Conservation (phyloP, 2,888 invertebrate species). For the Andricus curvator region DNA sequence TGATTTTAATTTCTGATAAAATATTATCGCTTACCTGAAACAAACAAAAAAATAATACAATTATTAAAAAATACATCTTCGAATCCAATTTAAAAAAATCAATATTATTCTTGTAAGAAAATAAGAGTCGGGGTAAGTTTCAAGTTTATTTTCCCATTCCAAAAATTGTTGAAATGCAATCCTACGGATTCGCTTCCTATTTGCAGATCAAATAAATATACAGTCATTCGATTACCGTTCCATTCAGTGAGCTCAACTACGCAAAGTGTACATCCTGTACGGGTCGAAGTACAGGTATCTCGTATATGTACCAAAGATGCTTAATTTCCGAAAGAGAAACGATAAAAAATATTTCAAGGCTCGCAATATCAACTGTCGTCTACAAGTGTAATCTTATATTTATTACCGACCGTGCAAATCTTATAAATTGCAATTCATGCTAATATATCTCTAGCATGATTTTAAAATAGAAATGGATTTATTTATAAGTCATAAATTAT, state of each 20-base stretch:
- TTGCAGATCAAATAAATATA: constrained; percentile 22
- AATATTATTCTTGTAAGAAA: too few relatives aligned
- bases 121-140: too few relatives aligned
- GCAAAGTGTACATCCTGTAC: constrained; percentile 15
- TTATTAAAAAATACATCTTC: constrained; percentile 1
- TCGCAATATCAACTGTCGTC: constrained; percentile 18
- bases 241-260: constrained; percentile 18
- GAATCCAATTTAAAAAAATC: too few relatives aligned
- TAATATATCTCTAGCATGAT: constrained; percentile 14
- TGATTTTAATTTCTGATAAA: constrained; percentile 15
- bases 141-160: neutral
- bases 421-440: constrained; percentile 13
- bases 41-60: constrained; percentile 43
- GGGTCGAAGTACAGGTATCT: constrained; percentile 1
- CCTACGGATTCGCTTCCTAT: constrained; percentile 11
- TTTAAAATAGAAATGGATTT: constrained; percentile 24
- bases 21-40: constrained; percentile 55
- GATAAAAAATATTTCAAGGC: constrained; percentile 21
- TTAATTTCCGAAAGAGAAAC: constrained; percentile 13
- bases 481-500: constrained; percentile 23
- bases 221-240: constrained; percentile 31
- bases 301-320: constrained; percentile 26
- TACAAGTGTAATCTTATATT: constrained; percentile 32
- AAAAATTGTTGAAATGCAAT: constrained; percentile 31
- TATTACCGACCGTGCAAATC: constrained; percentile 17